Conservation (phyloP, 1,140 invertebrate species). For the Thalassaphorura encarpata region DNA sequence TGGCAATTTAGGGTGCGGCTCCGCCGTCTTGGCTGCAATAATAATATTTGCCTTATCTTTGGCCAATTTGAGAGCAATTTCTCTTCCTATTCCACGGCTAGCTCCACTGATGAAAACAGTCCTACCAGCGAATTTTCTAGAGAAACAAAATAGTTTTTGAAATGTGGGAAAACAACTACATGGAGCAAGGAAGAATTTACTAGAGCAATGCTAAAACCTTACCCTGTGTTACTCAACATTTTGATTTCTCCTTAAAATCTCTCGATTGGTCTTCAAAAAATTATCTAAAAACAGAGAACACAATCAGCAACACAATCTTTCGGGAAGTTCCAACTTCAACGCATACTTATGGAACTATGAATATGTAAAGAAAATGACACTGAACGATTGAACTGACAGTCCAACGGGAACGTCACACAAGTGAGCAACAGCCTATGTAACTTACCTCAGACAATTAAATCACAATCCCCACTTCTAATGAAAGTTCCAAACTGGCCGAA, state of each 20-base stretch:
- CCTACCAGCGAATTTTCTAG: slow-evolving; percentile 76
- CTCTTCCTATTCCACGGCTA: slow-evolving; percentile 94
- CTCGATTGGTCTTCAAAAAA: no score
- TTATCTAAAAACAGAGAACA: no score
- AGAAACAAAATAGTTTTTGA: slow-evolving; percentile 20
- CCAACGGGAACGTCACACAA: no score
- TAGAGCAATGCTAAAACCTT: not conserved
- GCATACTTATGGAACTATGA: no score
- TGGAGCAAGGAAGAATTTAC: not conserved
- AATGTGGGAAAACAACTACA: not conserved
- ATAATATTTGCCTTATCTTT: slow-evolving; percentile 92
- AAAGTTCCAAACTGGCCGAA: no score
- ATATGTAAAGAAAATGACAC: no score
- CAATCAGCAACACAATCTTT: no score
- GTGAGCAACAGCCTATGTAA: no score
- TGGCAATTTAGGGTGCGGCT: slow-evolving; percentile 91
- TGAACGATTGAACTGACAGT: no score
- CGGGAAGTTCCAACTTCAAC: no score
- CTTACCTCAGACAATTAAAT: no score
- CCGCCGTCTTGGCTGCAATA: slow-evolving; percentile 91
- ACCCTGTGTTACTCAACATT: slow-evolving; percentile 16
- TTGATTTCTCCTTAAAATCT: not conserved
- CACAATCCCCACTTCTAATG: no score
- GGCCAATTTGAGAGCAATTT: slow-evolving; percentile 86
- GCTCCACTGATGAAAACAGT: slow-evolving; percentile 95